A percentile compares a stretch with the other conserved stretches of the same genome.
Evolutionary conservation across 2,113 vertebrate species (phyloP).

Genomic region (Lepus europaeus): DNA sequence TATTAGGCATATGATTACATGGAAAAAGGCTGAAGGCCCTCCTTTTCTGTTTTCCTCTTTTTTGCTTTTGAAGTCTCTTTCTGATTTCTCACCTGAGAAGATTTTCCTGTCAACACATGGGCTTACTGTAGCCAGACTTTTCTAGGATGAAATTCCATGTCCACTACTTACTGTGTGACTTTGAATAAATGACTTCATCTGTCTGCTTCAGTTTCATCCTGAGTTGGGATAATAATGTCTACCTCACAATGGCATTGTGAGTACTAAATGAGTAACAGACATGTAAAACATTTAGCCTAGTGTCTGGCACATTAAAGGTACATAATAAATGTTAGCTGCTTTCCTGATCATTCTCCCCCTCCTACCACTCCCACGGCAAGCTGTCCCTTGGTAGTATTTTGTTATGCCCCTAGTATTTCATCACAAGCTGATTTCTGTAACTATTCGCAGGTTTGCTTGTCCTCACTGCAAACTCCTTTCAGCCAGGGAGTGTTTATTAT

Average conservation of each 20-base stretch:
- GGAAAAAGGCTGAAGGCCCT: conserved; percentile 19
- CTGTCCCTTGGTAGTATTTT: conserved; percentile 34
- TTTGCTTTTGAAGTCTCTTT: conserved; percentile 61
- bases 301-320: conserved; percentile 22
- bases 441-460: conserved; percentile 24
- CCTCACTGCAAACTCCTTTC: conserved; percentile 49
- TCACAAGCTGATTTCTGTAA: conserved; percentile 36
- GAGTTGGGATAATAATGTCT: conserved; percentile 55
- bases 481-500: conserved; percentile 53
- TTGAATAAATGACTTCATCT: conserved; percentile 45
- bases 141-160: conserved; percentile 33
- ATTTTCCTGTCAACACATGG: background rate
- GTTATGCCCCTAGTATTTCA: conserved; percentile 38
- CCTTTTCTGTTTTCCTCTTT: conserved; percentile 51
- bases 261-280: conserved; percentile 39
- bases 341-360: background rate
- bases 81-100: conserved; percentile 49
- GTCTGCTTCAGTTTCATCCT: conserved; percentile 57
- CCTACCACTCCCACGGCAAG: background rate
- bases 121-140: background rate
- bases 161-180: conserved; percentile 32
- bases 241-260: conserved; percentile 72
- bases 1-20: conserved; percentile 15
- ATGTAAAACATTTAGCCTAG: conserved; percentile 49
- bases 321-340: conserved; percentile 40